Evolutionary conservation across 92 coral and sea anemone species (phyloP).

Genomic region (Palythoa grandiflora): DNA sequence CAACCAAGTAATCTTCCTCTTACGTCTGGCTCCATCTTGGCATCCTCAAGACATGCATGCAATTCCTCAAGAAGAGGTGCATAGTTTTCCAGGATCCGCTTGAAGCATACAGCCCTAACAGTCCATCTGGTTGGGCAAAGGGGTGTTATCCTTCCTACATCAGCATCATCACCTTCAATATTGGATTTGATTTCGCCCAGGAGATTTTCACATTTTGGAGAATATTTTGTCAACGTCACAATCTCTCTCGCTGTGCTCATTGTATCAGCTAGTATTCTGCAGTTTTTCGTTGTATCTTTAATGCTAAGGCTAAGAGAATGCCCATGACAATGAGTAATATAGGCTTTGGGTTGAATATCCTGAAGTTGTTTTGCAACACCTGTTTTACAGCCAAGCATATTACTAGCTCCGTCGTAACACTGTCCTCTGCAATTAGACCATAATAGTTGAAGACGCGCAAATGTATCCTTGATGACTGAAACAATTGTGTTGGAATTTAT

Average conservation of each 20-base stretch:
- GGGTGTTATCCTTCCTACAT: no score
- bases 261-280: conserved; percentile 27
- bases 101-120: conserved; percentile 12
- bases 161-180: neutral
- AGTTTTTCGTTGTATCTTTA: conserved; percentile 55
- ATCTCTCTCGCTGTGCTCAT: neutral
- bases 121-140: neutral
- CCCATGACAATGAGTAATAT: conserved; percentile 59
- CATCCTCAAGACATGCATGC: conserved; percentile 25
- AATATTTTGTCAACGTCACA: no score
- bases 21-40: conserved; percentile 10
- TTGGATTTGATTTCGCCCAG: neutral
- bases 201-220: neutral
- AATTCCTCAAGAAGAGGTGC: neutral
- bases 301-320: conserved; percentile 43
- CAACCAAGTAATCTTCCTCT: conserved; percentile 20
- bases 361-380: conserved; percentile 43
- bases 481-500: conserved; percentile 46
- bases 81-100: neutral
- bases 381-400: conserved; percentile 51
- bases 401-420: conserved; percentile 67
- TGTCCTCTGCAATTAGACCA: conserved; percentile 52
- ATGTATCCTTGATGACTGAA: conserved; percentile 44
- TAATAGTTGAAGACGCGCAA: conserved; percentile 33
- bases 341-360: conserved; percentile 58